Evolutionary conservation across 2,113 vertebrate genomes (phyloP).

Genomic region (Psilopsiagon aymara): DNA sequence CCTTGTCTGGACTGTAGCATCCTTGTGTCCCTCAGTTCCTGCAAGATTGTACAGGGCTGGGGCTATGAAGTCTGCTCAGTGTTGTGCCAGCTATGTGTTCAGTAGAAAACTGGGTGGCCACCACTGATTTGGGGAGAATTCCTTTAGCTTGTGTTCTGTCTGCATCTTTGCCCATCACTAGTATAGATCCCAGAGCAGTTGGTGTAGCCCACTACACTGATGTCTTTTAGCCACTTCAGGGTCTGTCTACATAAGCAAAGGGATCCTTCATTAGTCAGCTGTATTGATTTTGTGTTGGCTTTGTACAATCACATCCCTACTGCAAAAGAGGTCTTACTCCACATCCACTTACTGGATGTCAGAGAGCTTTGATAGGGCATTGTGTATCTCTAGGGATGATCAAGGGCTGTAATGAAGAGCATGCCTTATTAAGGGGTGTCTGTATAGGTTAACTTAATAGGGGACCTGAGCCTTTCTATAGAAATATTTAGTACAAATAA

Average conservation of each 20-base stretch:
- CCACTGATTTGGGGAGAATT: background rate
- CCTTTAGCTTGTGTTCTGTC: background rate
- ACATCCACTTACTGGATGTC: background rate
- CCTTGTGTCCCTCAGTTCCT: background rate
- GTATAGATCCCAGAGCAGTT: background rate
- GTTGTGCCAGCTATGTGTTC: accelerated
- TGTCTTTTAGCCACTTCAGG: background rate
- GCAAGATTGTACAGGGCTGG: background rate
- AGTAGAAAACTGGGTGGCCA: background rate
- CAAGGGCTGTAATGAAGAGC: constrained; percentile 18
- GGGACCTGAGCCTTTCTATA: background rate
- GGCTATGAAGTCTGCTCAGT: background rate
- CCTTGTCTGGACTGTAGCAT: background rate
- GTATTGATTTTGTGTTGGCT: constrained; percentile 30
- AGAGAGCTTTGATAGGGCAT: background rate
- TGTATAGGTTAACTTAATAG: constrained; percentile 8
- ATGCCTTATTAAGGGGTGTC: background rate
- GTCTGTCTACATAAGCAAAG: background rate
- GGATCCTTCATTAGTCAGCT: constrained; percentile 22
- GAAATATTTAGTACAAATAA: constrained; percentile 4
- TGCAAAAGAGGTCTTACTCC: constrained; percentile 19
- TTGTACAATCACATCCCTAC: background rate
- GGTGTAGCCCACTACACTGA: background rate
- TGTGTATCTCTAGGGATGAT: constrained; percentile 17
- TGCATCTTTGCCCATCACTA: background rate